Evolutionary conservation across 2,888 invertebrate genomes (phyloP).

Genomic region (Eupeodes latifasciatus): DNA sequence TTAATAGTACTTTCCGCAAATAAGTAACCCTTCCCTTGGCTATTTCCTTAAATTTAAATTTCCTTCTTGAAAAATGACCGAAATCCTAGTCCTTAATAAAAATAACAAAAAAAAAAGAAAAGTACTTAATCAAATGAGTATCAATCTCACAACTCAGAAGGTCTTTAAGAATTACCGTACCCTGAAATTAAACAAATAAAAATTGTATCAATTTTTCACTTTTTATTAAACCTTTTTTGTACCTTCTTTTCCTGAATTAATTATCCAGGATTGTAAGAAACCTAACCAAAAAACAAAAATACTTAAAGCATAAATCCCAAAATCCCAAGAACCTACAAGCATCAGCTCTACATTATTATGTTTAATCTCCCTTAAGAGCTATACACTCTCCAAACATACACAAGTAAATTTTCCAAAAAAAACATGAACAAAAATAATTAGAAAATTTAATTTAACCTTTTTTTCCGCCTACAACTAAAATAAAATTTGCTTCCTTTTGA

Average conservation of each 20-base stretch:
- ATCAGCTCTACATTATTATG: conserved; percentile 1
- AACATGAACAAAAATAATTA: conserved; percentile 1
- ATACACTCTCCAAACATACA: neutral
- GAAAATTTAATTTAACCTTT: conserved; percentile 36
- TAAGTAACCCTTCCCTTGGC: too few relatives aligned
- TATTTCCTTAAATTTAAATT: too few relatives aligned
- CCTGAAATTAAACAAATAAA: too few relatives aligned
- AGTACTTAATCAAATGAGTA: too few relatives aligned
- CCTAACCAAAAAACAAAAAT: neutral
- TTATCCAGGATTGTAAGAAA: neutral
- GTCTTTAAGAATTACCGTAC: too few relatives aligned
- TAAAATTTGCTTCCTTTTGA: neutral
- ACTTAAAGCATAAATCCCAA: neutral
- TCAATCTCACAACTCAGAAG: too few relatives aligned
- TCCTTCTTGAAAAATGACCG: too few relatives aligned
- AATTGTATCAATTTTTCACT: too few relatives aligned
- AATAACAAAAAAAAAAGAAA: too few relatives aligned
- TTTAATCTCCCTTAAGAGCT: conserved; percentile 15
- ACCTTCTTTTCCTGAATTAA: neutral
- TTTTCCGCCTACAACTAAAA: conserved; percentile 8
- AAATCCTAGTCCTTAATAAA: too few relatives aligned
- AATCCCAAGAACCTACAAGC: neutral
- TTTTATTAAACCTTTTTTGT: neutral
- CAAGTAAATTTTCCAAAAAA: neutral
- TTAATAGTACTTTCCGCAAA: too few relatives aligned